phyloP scores from a whole-genome alignment of 2,113 vertebrate species.

The Halcyon senegalensis region DNA sequence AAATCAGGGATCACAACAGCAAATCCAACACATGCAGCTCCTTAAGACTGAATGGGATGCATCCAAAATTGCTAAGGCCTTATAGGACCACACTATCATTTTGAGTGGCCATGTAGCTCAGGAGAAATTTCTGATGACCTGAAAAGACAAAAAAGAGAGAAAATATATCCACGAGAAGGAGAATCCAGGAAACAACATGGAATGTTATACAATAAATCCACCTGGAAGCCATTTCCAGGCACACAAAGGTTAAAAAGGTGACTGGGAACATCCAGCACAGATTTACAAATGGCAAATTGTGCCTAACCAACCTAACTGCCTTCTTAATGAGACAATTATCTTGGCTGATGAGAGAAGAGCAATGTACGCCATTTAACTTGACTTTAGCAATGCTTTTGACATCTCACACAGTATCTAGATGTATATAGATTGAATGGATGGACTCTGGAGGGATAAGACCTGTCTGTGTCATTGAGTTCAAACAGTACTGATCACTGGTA shows the following conservation, averaged over 20 bases:
- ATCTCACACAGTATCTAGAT: not conserved
- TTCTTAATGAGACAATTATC: not conserved
- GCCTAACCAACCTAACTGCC: not conserved
- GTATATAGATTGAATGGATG: not conserved
- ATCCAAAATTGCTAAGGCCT: not conserved
- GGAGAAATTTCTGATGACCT: not conserved
- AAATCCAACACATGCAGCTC: not conserved
- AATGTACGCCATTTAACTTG: accelerated
- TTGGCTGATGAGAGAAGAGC: not conserved
- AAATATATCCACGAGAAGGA: not conserved
- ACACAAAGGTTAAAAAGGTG: not conserved
- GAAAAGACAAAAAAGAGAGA: not conserved
- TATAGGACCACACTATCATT: not conserved
- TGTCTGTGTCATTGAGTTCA: not conserved
- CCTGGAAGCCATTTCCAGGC: not conserved
- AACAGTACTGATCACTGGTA: not conserved
- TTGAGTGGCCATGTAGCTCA: not conserved
- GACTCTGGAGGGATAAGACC: not conserved
- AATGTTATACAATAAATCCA: not conserved
- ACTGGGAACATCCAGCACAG: not conserved
- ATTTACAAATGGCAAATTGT: not conserved
- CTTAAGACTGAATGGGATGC: not conserved
- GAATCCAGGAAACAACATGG: not conserved
- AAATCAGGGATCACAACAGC: not conserved
- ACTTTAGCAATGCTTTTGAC: not conserved